Base-by-base conservation (phyloP, 1,140 invertebrate species). In the Potamilus streckersoni region DNA sequence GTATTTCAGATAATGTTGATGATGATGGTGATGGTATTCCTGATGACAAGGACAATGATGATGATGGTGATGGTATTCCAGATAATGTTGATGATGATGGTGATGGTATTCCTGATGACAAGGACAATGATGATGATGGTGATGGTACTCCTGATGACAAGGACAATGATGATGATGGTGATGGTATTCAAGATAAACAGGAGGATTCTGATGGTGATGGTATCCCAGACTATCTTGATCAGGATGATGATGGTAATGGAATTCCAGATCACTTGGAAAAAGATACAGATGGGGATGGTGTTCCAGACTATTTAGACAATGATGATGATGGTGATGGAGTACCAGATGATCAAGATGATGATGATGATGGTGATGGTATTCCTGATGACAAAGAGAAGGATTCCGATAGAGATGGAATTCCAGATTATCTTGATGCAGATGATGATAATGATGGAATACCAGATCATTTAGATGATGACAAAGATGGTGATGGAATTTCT, bases 41-140 rank as follows among this genome's bases (percentile, higher is more conserved):
- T 0, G 83, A 87, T 71, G 66, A 86, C 63, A 61, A 83, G 16
- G 85, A 88, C 61, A 80, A 87, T 73, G 86, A 88, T 75, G 71
- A 74, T 72, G 84, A 86, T 70, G 75, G 76, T 74, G 85, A 87
- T 83, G 83, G 86, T 63, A 81, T 86, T 78, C 80, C 86, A 38
- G 83, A 88, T 77, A 61, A 81, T 80, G 78, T 85, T 74, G 86
- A 88, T 79, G 82, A 78, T 15, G 84, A 86, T 66, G 84, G 85
- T 17, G 83, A 86, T 76, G 84, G 84, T 19, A 85, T 86, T n/a
- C 84, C 83, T 60, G 82, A 87, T 67, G 17, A 80, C 63, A 31
- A 73, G 31, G 84, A 84, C 60, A 77, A 60, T 17, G 82, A 86
- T 62, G 79, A 73, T 31, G 84, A 84, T 74, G 79, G 82, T 31